Evolutionary conservation across 2,113 vertebrate genomes (phyloP), one percentile per base, ranked within the genome.

Genomic region (Triplophysa dalaica): DNA sequence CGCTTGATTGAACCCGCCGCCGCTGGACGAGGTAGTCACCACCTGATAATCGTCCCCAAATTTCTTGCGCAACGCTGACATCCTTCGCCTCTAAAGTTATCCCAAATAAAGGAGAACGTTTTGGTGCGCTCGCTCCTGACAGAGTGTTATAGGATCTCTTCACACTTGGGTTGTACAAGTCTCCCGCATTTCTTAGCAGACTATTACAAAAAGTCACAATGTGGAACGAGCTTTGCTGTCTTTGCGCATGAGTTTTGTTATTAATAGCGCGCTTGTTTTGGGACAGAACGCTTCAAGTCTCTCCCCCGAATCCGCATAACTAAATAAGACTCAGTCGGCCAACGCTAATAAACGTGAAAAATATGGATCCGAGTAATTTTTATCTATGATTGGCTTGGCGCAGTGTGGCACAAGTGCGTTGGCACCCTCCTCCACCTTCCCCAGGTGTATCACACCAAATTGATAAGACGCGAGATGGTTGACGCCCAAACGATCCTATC

Each of bases 1-100:
- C 0, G 90, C 88, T 84, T 91, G 93, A 67, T 91, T 93, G 75
- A 92, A 93, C 79, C 93, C 94, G 8, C 90, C 91, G 43, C 93
- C 91, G 87, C 94, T 95, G 62, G 94, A 95, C 12, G 94, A 94
- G 77, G 95, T 94, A 90, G 94, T 94, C 91, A 95, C 94, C 86
- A 94, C 94, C 89, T 94, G 94, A 89, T 95, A 95, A 81, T 95
- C 94, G 86, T 95, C 94, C 89, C 95, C 95, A 85, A 95, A 94
- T 93, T 95, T 95, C 91, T 94, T 91, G 88, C 94, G 91, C 87
- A 95, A 90, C 86, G 94, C 94, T 88, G 94, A 95, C 94, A 95
- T 95, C 90, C 90, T 93, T 22, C 38, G n/a, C 54, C 12, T 2
- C 48, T 75, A 26, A 76, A 75, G 65, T 76, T 75, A 17, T 22